phyloP scores from a whole-genome alignment of 2,888 invertebrate species.

The Plebejus anna region DNA sequence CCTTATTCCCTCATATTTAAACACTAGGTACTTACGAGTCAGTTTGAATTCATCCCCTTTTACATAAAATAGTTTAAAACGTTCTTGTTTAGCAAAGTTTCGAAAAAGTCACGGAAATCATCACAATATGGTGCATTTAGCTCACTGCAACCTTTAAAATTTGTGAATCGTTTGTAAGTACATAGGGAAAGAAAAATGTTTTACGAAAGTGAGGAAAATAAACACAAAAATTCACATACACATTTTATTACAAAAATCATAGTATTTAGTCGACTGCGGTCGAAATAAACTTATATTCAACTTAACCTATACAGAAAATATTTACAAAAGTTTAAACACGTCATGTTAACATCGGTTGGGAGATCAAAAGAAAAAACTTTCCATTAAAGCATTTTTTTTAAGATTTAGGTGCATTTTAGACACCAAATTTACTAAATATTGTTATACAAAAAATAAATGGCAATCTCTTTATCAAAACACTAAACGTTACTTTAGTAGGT shows the following conservation, averaged over 20 bases:
- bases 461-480: background rate
- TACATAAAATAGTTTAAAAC: no score
- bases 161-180: no score
- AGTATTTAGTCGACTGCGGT: conserved; percentile 76
- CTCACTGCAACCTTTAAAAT: no score
- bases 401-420: background rate
- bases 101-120: no score
- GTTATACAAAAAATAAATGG: background rate
- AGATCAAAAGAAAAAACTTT: conserved; percentile 50
- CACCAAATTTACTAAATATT: background rate
- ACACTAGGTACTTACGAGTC: no score
- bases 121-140: no score
- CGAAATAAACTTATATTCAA: conserved; percentile 59
- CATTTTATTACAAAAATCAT: conserved; percentile 67
- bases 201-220: conserved; percentile 38
- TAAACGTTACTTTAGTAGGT: background rate
- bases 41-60: no score
- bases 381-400: no score
- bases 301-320: conserved; percentile 57
- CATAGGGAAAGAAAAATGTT: no score
- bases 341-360: conserved; percentile 51
- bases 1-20: no score
- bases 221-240: conserved; percentile 41
- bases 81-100: no score
- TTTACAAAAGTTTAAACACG: conserved; percentile 61